Base-by-base conservation (phyloP, 2,888 invertebrate genomes). In the Dexiosoma caninum region DNA sequence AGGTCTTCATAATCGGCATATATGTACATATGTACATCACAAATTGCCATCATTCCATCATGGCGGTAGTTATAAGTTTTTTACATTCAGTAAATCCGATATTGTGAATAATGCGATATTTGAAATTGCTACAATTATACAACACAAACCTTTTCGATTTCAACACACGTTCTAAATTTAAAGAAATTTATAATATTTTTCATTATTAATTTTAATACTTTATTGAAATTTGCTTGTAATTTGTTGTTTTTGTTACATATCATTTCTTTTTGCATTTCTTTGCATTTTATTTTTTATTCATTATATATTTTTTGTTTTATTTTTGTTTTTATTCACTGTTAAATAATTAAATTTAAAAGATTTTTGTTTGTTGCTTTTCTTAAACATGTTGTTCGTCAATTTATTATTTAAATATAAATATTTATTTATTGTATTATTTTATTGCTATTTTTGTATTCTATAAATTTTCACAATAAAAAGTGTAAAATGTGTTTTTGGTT, bases 371-470 rank as follows among this genome's bases (percentile, higher is more conserved):
- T 55, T 19, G 21, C 60, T 70, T 44, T 59, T 23, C 55, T 57
- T 66, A 60, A 67, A 55, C n/a, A 32, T 71, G 55, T 74, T 19
- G 7, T 57, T 78, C 40, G 40, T 55, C 64, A 12, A 51, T 60
- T 60, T 35, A 70, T 74, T 74, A 64, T 62, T 72, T 37, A 66
- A 72, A 76, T 72, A 60, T 57, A 72, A 51, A 49, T 64, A 51
- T 27, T 78, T 80, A 72, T 81, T 81, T 71, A 77, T 69, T 27
- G n/a, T n/a, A n/a, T 78, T 79, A 64, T 74, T 64, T 72, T 81
- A 81, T 81, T 81, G 81, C 81, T 81, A 72, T 77, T 71, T 81
- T 75, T 55, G 46, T 70, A 30, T 69, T 60, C 67, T 40, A 16
- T 66, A 19, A 21, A 35, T 37, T 53, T 60, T 51, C 59, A 81